Evolutionary conservation across 2,888 invertebrate genomes (phyloP).

Genomic region (Endomychus coccineus): DNA sequence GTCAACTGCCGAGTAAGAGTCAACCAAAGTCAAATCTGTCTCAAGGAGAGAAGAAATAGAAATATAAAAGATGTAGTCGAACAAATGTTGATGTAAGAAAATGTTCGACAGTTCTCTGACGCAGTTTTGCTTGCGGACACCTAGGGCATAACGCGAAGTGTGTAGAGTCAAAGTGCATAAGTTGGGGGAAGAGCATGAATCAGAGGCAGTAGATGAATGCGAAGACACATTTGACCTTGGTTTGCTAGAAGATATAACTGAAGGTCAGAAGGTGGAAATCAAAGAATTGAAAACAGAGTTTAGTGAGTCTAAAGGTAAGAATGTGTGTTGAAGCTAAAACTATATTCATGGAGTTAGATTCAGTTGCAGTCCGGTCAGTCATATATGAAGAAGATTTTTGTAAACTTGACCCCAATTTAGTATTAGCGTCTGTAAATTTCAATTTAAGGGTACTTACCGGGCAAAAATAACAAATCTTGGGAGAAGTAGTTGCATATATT

Average conservation of each 20-base stretch:
- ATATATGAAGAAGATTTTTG: slow-evolving; percentile 1
- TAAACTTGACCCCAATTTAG: not conserved
- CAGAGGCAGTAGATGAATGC: not conserved
- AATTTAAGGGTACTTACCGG: slow-evolving; percentile 9
- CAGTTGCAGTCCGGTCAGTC: slow-evolving; percentile 5
- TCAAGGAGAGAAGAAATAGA: too few relatives aligned
- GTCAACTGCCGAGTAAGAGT: too few relatives aligned
- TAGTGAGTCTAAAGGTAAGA: not conserved
- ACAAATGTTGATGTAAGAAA: not conserved
- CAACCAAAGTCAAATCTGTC: too few relatives aligned
- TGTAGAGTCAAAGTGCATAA: not conserved
- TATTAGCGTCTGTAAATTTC: slow-evolving; percentile 1
- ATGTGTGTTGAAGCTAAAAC: slow-evolving; percentile 1
- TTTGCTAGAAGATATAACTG: too few relatives aligned
- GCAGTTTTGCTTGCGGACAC: not conserved
- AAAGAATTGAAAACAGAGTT: too few relatives aligned
- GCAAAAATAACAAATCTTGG: slow-evolving; percentile 7
- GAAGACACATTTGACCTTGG: not conserved
- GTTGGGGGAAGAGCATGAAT: not conserved
- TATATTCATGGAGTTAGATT: slow-evolving; percentile 5
- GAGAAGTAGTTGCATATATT: slow-evolving; percentile 9
- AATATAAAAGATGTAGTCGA: not conserved
- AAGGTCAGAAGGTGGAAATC: not conserved
- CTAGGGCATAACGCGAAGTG: not conserved
- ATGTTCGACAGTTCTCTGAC: not conserved